A percentile compares a stretch with the other conserved stretches of the same genome.
phyloP scores from a whole-genome alignment of 2,113 vertebrate genomes.

The Greenwoodochromis staneri region DNA sequence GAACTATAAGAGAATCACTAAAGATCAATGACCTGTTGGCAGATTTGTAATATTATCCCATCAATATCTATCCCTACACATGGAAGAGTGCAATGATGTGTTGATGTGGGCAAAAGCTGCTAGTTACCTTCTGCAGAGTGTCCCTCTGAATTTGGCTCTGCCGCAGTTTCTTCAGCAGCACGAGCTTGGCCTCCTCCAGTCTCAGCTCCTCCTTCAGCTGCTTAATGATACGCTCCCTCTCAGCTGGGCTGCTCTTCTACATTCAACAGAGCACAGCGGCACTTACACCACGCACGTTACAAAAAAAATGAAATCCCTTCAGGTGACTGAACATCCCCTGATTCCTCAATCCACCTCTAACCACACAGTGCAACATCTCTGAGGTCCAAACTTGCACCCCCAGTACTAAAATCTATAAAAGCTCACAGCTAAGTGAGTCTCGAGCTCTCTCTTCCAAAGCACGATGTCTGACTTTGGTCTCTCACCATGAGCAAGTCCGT shows the following conservation, averaged over 20 bases:
- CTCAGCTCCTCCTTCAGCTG: conserved; percentile 90
- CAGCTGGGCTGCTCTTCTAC: conserved; percentile 85
- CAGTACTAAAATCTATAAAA: not conserved
- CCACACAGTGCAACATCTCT: not conserved
- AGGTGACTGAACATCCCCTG: not conserved
- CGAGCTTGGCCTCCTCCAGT: conserved; percentile 92
- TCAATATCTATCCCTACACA: not conserved
- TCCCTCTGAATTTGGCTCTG: conserved; percentile 96
- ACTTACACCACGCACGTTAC: not conserved
- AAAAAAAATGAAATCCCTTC: not conserved
- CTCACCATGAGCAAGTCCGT: conserved; percentile 86
- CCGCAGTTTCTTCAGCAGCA: conserved; percentile 88
- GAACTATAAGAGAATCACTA: not conserved
- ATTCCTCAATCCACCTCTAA: not conserved
- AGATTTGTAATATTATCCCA: not conserved
- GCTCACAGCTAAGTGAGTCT: not conserved
- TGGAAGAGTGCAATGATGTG: not conserved
- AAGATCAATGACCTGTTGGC: not conserved
- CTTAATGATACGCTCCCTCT: conserved; percentile 85
- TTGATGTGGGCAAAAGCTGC: not conserved
- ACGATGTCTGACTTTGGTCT: not conserved
- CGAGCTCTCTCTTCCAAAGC: not conserved
- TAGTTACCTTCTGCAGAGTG: conserved; percentile 79
- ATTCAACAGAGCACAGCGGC: conserved; percentile 2
- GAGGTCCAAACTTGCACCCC: not conserved